Evolutionary conservation across 2,797 vertebrate species (phyloP).

Genomic region (Gadopsis bispinosus): DNA sequence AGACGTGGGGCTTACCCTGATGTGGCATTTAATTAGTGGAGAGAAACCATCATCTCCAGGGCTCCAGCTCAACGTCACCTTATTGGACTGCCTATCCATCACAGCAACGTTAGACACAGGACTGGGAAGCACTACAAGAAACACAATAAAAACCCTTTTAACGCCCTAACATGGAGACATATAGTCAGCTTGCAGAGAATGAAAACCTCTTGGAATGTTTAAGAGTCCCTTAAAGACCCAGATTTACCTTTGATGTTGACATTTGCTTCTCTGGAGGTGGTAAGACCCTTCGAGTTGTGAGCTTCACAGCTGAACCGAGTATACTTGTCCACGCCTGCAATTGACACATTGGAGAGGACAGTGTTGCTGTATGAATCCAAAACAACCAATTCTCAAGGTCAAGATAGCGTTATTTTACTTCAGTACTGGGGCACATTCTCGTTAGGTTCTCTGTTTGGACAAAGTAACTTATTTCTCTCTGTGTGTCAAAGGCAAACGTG

Average conservation of each 20-base stretch:
- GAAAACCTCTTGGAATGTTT: slow-evolving; percentile 19
- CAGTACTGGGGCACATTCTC: not conserved
- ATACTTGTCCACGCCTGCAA: slow-evolving; percentile 86
- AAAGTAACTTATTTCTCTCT: not conserved
- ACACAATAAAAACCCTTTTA: slow-evolving; percentile 10
- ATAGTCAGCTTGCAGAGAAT: slow-evolving; percentile 3
- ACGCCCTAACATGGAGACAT: not conserved
- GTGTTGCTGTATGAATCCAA: not conserved
- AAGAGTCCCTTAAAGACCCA: not conserved
- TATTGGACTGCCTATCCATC: slow-evolving; percentile 81
- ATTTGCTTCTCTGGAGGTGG: slow-evolving; percentile 87
- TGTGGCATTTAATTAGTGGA: slow-evolving; percentile 83
- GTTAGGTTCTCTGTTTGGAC: not conserved
- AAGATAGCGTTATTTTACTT: slow-evolving; percentile 5
- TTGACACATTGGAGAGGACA: slow-evolving; percentile 20
- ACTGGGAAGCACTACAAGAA: slow-evolving; percentile 74
- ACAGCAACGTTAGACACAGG: slow-evolving; percentile 78
- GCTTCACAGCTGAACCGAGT: slow-evolving; percentile 94
- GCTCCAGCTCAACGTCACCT: slow-evolving; percentile 88
- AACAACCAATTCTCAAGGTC: slow-evolving; percentile 32
- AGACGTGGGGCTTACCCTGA: slow-evolving; percentile 85
- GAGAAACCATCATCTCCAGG: slow-evolving; percentile 92
- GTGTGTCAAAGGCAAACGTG: slow-evolving; percentile 22
- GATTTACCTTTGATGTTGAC: slow-evolving; percentile 93
- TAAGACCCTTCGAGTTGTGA: slow-evolving; percentile 90